phyloP scores from a whole-genome alignment of 1,140 invertebrate species.

The Tribolium madens region DNA sequence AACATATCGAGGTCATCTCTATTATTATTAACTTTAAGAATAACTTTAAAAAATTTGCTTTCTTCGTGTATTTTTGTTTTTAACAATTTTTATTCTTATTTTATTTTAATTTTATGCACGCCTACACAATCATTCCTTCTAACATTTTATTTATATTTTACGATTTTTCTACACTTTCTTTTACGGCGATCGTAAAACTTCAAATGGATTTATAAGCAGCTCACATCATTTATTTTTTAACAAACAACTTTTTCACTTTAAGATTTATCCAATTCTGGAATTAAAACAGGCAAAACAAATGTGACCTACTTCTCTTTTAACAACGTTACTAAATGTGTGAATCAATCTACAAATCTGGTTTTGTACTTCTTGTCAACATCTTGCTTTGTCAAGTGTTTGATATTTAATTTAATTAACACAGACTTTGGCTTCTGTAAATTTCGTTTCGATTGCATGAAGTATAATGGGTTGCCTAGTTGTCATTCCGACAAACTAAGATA shows the following conservation, averaged over 20 bases:
- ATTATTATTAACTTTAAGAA: too few species aligned
- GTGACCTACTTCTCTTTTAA: not conserved
- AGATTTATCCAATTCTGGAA: not conserved
- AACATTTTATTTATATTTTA: not conserved
- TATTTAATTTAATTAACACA: not conserved
- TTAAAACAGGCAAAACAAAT: not conserved
- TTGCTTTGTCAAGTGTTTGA: not conserved
- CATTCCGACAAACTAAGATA: not conserved
- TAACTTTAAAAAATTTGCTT: too few species aligned
- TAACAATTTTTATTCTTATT: not conserved
- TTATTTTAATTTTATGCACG: not conserved
- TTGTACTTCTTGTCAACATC: not conserved
- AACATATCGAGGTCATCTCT: too few species aligned
- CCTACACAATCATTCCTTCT: not conserved
- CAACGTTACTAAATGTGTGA: not conserved
- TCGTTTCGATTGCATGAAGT: not conserved
- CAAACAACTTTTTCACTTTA: not conserved
- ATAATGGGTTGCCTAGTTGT: not conserved
- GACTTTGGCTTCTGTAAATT: not conserved
- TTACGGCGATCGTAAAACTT: not conserved
- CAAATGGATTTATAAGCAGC: not conserved
- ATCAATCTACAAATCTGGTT: not conserved
- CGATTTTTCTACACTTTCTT: not conserved
- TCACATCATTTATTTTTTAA: not conserved
- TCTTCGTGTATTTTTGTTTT: not conserved